Base-by-base conservation (phyloP, 1,140 invertebrate species). In the Papilio xuthus region DNA sequence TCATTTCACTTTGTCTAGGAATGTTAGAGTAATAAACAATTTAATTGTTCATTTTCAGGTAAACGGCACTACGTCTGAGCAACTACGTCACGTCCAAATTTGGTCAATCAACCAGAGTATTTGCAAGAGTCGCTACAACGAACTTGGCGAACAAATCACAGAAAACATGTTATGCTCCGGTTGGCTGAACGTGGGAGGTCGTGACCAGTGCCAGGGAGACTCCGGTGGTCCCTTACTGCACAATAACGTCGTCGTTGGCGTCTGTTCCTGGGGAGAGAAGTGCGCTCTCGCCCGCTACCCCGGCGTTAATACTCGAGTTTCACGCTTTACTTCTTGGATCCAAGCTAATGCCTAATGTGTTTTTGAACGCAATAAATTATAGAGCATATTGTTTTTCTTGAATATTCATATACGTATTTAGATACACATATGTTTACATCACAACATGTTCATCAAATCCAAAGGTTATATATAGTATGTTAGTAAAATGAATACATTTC, bases 161-260 rank as follows among this genome's bases (percentile, higher is more conserved):
- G 84, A 83, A 13, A 90, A 90, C 75, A 91, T 90, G 90, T 32
- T 92, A 73, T 91, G 90, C 77, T 81, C 90, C 13, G 90, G 88
- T 6, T 87, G 84, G 84, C 56, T 88, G 20, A 84, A 88, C 63
- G 84, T 86, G 0, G 89, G 88, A 26, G 88, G 89, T 20, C 86
- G 88, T 1, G 89, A 85, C 56, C 88, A 90, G 67, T 90, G 90
- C 78, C 79, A 81, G 69, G 95, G 95, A 41, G 96, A 96, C 84
- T 95, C 94, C 2, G 96, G 96, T 2, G 96, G 96, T 12, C 96
- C 96, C 2, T 82, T 96, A 9, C 86, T 95, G 9, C 95, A 95
- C 80, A 91, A 94, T 20, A 88, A 89, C n/a, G 88, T 94, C 9
- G 82, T 93, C 44, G 91, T 94, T 2, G 96, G 96, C 37, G 89